Percentiles rank a stretch among this genome's conserved stretches.
Evolutionary conservation across 2,113 vertebrate species (phyloP).

Genomic region (Damaliscus lunatus): DNA sequence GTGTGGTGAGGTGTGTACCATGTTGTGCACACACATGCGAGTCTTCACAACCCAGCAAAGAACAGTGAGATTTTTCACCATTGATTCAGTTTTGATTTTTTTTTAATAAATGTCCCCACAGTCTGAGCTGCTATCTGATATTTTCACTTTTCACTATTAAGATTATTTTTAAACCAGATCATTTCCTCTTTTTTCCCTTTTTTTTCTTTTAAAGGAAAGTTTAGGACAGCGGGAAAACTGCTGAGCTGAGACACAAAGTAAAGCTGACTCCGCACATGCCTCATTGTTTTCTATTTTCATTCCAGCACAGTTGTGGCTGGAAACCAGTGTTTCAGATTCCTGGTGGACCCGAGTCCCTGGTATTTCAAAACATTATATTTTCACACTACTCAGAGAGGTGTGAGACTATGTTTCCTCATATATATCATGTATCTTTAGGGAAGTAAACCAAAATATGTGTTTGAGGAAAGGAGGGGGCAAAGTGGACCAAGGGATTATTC

Average conservation of each 20-base stretch:
- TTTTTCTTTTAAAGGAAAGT: neutral
- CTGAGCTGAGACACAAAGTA: conserved; percentile 44
- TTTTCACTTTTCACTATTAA: neutral
- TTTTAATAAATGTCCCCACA: neutral
- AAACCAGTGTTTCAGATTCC: conserved; percentile 46
- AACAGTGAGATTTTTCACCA: neutral
- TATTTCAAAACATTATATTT: neutral
- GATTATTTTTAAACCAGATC: neutral
- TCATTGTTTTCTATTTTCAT: conserved; percentile 54
- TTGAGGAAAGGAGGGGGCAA: neutral
- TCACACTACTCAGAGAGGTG: neutral
- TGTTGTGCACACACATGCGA: accelerated
- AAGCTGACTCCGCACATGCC: conserved; percentile 64
- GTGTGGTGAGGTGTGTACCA: neutral
- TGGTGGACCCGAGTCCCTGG: neutral
- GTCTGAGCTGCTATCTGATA: neutral
- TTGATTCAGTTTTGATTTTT: neutral
- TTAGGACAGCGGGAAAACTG: conserved; percentile 41
- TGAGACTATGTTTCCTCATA: neutral
- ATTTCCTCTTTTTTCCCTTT: conserved; percentile 12
- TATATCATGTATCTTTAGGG: conserved; percentile 24
- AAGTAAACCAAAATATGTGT: conserved; percentile 13
- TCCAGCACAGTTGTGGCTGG: conserved; percentile 56
- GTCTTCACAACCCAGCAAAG: neutral
- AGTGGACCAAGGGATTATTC: conserved; percentile 22